Evolutionary conservation across 2,888 invertebrate genomes (phyloP).

Genomic region (Atrina japonica): DNA sequence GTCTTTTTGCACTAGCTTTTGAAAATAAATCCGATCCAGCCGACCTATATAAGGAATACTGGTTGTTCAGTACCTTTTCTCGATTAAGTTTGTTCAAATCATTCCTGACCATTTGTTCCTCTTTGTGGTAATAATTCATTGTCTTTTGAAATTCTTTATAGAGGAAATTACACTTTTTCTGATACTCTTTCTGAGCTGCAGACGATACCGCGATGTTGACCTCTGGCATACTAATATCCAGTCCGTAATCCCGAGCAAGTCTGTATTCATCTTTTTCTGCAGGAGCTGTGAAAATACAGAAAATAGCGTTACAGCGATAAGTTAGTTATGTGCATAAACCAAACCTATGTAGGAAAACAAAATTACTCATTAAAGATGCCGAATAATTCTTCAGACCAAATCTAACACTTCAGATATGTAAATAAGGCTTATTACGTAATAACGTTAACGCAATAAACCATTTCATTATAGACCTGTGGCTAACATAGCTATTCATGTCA

Average conservation of each 20-base stretch:
- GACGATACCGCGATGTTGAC: conserved; percentile 62
- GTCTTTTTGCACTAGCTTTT: conserved; percentile 31
- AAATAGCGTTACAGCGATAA: background rate
- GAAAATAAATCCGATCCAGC: conserved; percentile 42
- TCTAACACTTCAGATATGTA: too few species aligned
- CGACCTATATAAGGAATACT: conserved; percentile 55
- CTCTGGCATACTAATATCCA: conserved; percentile 68
- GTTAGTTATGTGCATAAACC: background rate
- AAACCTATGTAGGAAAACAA: too few species aligned
- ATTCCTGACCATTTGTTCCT: conserved; percentile 55
- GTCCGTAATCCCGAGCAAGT: conserved; percentile 65
- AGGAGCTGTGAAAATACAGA: conserved; percentile 9
- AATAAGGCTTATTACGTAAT: too few species aligned
- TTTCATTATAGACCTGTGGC: too few species aligned
- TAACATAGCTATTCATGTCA: too few species aligned
- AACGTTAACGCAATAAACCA: too few species aligned
- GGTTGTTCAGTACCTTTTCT: conserved; percentile 55
- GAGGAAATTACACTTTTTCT: conserved; percentile 56
- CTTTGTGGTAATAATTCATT: conserved; percentile 62
- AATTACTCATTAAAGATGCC: too few species aligned
- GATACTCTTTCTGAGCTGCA: conserved; percentile 63
- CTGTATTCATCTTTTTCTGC: conserved; percentile 33
- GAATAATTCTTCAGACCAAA: too few species aligned
- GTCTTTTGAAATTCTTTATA: conserved; percentile 65
- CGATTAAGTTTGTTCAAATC: conserved; percentile 45